Evolutionary conservation across 2,797 vertebrate species (phyloP), one percentile per base, ranked within the genome.

Genomic region (Corythornis leucogaster): DNA sequence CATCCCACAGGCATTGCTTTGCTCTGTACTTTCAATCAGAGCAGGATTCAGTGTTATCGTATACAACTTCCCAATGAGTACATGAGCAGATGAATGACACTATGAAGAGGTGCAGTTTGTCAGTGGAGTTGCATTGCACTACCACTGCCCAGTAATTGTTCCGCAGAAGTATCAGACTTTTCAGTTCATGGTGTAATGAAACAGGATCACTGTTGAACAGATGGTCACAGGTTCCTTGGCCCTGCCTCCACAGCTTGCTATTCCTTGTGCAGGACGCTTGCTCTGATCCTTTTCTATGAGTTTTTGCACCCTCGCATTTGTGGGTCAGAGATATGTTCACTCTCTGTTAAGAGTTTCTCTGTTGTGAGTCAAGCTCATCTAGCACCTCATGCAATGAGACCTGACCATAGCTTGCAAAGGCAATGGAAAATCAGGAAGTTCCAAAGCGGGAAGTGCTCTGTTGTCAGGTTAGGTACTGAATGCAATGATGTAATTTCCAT

Each of bases 101-200:
- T 20, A 3, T 1, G 3, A 12, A 69, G 46, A 58, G 14, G 20
- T n/a, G 15, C 48, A 80, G 3, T 33, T 12, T 26, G 9, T 22
- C 11, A 42, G 14, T 31, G 54, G 16, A n/a, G 42, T 6, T 46
- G 14, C 19, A 15, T 51, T 62, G 75, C 19, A 30, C 10, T n/a
- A 55, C 4, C 11, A 6, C 12, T 48, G 14, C 22, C 16, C 0
- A 0, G 21, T 1, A 4, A 8, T 3, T 13, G 2, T 63, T 80
- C 33, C 0, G 0, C 17, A 21, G 35, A 57, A 38, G 30, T 15
- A 45, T 30, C 31, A 50, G 31, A 31, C 6, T 14, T 51, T 55
- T 28, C 31, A 63, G 25, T 14, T 89, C 20, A 22, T 33, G 35
- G 9, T 50, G 51, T 24, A 64, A 28, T 16, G 42, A 51, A 51